phyloP scores from a whole-genome alignment of 2,888 invertebrate species.

The Brachypalpus laphriformis region DNA sequence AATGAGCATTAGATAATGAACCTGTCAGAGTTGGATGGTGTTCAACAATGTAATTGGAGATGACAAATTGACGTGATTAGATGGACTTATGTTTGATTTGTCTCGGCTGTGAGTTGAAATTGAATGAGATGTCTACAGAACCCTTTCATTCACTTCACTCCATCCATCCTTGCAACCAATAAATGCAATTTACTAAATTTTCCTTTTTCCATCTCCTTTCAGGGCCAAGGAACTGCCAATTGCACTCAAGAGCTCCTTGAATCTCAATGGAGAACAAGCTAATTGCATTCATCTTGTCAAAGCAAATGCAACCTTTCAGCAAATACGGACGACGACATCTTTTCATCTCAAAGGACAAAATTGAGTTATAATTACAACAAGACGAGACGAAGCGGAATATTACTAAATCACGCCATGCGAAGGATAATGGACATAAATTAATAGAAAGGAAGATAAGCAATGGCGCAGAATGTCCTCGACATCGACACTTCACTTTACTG shows the following conservation, averaged over 20 bases:
- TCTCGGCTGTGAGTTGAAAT: background rate
- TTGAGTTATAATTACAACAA: slow-evolving; percentile 22
- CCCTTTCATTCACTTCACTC: too few relatives aligned
- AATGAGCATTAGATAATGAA: slow-evolving; percentile 18
- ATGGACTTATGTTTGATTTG: too few relatives aligned
- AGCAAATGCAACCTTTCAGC: slow-evolving; percentile 6
- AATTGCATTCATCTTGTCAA: slow-evolving; percentile 42
- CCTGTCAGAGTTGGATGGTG: slow-evolving; percentile 38
- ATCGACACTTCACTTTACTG: slow-evolving; percentile 2
- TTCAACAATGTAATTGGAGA: slow-evolving; percentile 46
- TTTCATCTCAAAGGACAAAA: background rate
- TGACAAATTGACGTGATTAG: slow-evolving; percentile 45
- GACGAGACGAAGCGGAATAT: slow-evolving; percentile 17
- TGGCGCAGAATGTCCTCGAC: slow-evolving; percentile 35
- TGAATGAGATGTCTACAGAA: background rate
- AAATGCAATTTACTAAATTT: slow-evolving; percentile 6
- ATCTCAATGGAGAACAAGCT: slow-evolving; percentile 40
- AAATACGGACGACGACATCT: background rate
- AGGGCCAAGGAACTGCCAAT: slow-evolving; percentile 20
- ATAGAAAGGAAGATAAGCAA: background rate
- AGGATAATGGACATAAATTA: slow-evolving; percentile 49
- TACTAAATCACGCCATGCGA: slow-evolving; percentile 48
- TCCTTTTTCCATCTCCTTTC: slow-evolving; percentile 34
- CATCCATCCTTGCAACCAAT: background rate
- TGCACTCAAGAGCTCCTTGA: too few relatives aligned